phyloP scores from a whole-genome alignment of 2,797 vertebrate genomes.

The Lepus townsendii region DNA sequence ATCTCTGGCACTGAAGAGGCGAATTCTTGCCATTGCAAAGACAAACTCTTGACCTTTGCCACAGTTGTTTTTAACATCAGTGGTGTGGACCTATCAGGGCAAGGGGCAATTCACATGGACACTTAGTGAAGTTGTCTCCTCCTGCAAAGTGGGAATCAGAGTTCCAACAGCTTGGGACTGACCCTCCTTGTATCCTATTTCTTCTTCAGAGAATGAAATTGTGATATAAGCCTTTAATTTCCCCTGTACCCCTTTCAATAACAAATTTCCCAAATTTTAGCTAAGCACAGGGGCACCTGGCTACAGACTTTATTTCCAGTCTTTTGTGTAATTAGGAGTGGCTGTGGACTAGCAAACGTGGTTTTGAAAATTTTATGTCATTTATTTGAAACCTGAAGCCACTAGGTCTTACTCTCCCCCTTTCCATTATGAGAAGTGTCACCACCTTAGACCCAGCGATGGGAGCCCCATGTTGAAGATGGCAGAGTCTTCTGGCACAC shows the following conservation, averaged over 20 bases:
- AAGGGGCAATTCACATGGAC: background rate
- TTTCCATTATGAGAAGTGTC: background rate
- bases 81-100: background rate
- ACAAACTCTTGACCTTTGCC: slow-evolving; percentile 31
- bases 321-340: background rate
- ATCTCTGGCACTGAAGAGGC: background rate
- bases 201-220: background rate
- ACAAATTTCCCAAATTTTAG: background rate
- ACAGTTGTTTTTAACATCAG: background rate
- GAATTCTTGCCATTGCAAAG: slow-evolving; percentile 5
- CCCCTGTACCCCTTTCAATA: background rate
- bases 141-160: background rate
- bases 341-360: background rate
- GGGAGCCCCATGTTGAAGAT: background rate
- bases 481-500: background rate
- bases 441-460: background rate
- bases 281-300: background rate
- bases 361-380: background rate
- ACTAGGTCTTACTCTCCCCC: background rate
- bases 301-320: background rate
- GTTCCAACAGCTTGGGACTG: background rate
- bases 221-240: background rate
- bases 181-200: background rate
- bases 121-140: background rate
- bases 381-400: background rate